Conservation (phyloP, 2,797 vertebrate species). For the Ciconia nigra region DNA sequence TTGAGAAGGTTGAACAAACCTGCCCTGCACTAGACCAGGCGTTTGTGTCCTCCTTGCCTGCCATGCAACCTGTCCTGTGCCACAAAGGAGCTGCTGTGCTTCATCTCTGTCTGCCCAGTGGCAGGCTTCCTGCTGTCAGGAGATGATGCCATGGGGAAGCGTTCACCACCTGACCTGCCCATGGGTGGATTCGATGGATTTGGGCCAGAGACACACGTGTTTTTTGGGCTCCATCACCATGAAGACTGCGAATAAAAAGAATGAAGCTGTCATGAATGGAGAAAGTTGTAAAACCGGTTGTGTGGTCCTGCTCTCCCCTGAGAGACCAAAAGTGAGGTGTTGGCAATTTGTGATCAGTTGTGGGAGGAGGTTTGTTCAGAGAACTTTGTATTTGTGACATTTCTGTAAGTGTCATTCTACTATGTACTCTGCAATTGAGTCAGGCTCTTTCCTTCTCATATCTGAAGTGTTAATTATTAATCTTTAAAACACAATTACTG, state of each 20-base stretch:
- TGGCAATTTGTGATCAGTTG: background rate
- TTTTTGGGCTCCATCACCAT: background rate
- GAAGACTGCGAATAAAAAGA: background rate
- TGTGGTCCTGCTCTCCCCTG: background rate
- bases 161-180: background rate
- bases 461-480: constrained; percentile 22
- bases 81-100: background rate
- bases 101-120: background rate
- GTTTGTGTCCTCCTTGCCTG: fast-evolving
- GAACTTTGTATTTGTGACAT: background rate
- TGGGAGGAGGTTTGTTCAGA: background rate
- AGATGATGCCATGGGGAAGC: background rate
- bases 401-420: background rate
- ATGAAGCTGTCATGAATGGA: background rate
- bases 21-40: background rate
- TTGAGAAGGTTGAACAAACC: background rate
- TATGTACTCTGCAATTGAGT: background rate
- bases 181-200: background rate
- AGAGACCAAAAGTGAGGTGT: background rate
- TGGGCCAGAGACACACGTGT: background rate
- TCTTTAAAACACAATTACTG: background rate
- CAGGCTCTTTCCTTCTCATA: background rate
- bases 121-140: background rate
- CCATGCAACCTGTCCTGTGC: background rate
- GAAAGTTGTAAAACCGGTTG: background rate